Conservation (phyloP, 2,113 vertebrate species). For the Syngnathoides biaculeatus region DNA sequence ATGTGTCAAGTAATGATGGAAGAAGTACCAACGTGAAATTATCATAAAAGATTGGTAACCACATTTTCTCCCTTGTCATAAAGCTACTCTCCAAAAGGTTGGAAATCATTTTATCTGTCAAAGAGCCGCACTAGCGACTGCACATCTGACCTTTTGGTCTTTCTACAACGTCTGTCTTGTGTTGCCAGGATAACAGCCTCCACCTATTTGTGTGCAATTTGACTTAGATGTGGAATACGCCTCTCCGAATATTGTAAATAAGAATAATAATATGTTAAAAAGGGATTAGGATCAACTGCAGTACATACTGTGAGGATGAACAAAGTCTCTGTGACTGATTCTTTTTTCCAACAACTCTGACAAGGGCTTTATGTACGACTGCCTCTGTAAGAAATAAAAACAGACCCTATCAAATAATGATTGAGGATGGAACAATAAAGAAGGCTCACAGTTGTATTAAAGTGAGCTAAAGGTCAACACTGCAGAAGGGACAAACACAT, state of each 20-base stretch:
- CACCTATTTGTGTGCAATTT: neutral
- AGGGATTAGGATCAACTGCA: neutral
- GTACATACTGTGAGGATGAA: constrained; percentile 65
- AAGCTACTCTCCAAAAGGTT: constrained; percentile 6
- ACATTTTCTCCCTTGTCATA: constrained; percentile 1
- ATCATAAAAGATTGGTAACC: neutral
- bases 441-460: neutral
- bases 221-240: neutral
- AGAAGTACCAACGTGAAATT: neutral
- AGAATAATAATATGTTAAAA: neutral
- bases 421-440: neutral
- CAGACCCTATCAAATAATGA: constrained; percentile 2
- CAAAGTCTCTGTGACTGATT: constrained; percentile 65
- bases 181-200: constrained; percentile 1
- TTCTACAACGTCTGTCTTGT: constrained; percentile 8
- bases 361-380: constrained; percentile 67
- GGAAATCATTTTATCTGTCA: constrained; percentile 5
- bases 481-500: neutral
- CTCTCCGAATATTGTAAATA: constrained; percentile 1
- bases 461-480: neutral
- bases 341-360: constrained; percentile 72
- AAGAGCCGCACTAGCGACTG: too few relatives aligned
- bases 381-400: constrained; percentile 60
- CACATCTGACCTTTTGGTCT: neutral
- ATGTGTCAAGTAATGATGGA: constrained; percentile 2